phyloP scores from a whole-genome alignment of 2,888 invertebrate species.

The Sturmia bella region DNA sequence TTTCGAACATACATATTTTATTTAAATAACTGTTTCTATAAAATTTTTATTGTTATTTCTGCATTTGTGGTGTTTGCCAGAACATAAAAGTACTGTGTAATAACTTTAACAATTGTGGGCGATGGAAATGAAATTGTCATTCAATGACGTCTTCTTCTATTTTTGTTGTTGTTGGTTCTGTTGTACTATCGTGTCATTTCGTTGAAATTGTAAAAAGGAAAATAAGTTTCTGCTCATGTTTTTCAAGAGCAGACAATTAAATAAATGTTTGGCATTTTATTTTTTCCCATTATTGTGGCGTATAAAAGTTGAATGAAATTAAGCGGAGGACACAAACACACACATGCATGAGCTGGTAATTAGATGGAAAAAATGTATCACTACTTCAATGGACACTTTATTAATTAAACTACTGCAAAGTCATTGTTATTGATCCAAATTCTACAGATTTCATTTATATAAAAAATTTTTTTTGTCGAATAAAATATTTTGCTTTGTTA shows the following conservation, averaged over 20 bases:
- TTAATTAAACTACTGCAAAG: too few relatives aligned
- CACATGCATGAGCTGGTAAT: not conserved
- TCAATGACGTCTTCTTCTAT: not conserved
- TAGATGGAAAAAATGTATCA: not conserved
- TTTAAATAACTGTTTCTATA: not conserved
- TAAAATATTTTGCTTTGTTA: too few relatives aligned
- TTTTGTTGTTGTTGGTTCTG: too few relatives aligned
- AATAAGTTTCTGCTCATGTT: constrained; percentile 41
- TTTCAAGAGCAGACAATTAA: constrained; percentile 51
- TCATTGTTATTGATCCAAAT: too few relatives aligned
- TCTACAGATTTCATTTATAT: too few relatives aligned
- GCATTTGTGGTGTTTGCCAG: constrained; percentile 4
- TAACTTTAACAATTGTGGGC: constrained; percentile 54
- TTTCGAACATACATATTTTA: too few relatives aligned
- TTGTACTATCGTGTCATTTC: constrained; percentile 4
- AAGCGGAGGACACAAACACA: too few relatives aligned
- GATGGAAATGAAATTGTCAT: constrained; percentile 36
- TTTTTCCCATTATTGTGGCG: constrained; percentile 8
- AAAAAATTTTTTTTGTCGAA: too few relatives aligned
- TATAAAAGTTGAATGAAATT: constrained; percentile 5
- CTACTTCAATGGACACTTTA: too few relatives aligned
- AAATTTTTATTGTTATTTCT: not conserved
- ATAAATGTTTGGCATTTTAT: constrained; percentile 20
- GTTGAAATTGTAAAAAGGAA: constrained; percentile 19
- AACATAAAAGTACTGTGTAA: constrained; percentile 46